A percentile compares a stretch with the other conserved stretches of the same genome.
These are phyloP conservation scores for Trididemnum nubilum DNA, from an alignment of 23 tunicate species.

Conservation along the genomic window DNA sequence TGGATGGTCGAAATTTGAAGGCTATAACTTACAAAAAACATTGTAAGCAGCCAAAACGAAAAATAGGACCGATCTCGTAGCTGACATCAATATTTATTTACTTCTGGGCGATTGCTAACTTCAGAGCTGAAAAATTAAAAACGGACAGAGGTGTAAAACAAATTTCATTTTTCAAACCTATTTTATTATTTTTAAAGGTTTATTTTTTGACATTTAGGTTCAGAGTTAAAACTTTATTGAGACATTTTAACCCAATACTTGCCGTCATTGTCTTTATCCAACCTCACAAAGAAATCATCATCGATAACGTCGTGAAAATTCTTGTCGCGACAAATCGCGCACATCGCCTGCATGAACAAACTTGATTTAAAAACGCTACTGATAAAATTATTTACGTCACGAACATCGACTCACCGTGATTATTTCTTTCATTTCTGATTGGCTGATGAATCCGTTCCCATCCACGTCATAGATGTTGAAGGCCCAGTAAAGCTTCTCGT, in stretches of 20 bases:
- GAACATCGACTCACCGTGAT: conserved; percentile 63
- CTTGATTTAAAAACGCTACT: background rate
- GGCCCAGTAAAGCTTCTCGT: conserved; percentile 89
- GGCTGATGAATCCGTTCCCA: conserved; percentile 73
- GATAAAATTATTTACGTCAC: background rate
- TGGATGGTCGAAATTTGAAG: too few species aligned
- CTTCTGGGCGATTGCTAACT: too few species aligned
- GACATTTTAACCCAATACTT: background rate
- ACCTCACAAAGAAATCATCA: background rate
- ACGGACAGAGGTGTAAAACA: too few species aligned
- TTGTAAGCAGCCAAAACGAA: too few species aligned
- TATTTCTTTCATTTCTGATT: conserved; percentile 64
- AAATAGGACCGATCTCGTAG: too few species aligned
- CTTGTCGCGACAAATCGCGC: conserved; percentile 20
- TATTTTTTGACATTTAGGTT: background rate
- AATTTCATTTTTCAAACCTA: too few species aligned
- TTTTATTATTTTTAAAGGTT: too few species aligned
- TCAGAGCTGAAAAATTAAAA: too few species aligned
- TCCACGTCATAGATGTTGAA: conserved; percentile 86
- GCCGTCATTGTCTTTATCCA: conserved; percentile 40
- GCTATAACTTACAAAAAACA: too few species aligned
- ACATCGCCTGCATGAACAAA: conserved; percentile 42
- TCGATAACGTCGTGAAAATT: background rate
- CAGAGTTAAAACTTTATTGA: background rate
- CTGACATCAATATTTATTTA: too few species aligned